Evolutionary conservation across 2,888 invertebrate species (phyloP).

Genomic region (Rhaphigaster nebulosa): DNA sequence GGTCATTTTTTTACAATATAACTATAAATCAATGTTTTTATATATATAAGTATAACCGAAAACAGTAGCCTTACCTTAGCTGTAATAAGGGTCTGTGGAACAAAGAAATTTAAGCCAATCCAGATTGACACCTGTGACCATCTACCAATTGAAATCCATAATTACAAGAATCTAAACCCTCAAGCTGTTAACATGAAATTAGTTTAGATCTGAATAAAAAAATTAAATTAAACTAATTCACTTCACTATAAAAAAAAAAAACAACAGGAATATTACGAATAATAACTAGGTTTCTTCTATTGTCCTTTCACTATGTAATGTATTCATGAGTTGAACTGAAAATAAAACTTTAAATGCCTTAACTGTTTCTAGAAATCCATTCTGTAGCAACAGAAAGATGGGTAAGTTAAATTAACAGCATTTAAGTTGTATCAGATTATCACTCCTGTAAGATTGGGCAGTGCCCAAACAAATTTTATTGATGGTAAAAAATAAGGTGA

Average conservation of each 20-base stretch:
- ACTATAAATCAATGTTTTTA: too few species aligned
- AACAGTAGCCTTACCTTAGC: neutral
- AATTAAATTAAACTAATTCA: too few species aligned
- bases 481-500: neutral
- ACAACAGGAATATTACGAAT: neutral
- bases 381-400: neutral
- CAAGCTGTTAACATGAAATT: neutral
- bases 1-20: too few species aligned
- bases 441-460: neutral
- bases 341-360: neutral
- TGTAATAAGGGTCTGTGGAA: neutral
- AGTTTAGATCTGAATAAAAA: neutral
- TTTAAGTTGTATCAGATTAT: neutral
- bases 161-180: neutral
- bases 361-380: neutral
- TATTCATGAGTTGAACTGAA: conserved; percentile 1
- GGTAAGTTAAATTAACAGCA: neutral
- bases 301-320: neutral
- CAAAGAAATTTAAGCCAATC: neutral
- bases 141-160: neutral
- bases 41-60: too few species aligned
- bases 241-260: too few species aligned
- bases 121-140: neutral
- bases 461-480: neutral
- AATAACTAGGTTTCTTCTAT: neutral